These are phyloP conservation scores for Drosophila bifasciata DNA, from an alignment of 1,140 invertebrate species.

Conservation along the genomic window DNA sequence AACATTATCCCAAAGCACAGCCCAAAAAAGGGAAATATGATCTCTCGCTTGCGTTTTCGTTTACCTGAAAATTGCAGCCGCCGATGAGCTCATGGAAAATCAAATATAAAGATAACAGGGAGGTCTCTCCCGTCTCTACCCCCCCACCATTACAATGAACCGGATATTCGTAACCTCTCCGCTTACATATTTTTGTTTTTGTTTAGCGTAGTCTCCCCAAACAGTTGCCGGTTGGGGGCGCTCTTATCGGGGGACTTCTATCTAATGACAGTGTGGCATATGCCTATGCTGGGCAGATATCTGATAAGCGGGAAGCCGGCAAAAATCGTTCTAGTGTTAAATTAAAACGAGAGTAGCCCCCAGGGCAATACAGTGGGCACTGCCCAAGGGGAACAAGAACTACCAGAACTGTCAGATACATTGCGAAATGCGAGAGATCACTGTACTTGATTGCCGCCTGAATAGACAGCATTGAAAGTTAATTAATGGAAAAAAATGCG, in stretches of 20 bases:
- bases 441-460: constrained; percentile 47
- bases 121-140: too few relatives aligned
- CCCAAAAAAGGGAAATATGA: constrained; percentile 45
- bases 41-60: constrained; percentile 44
- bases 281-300: constrained; percentile 38
- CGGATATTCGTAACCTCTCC: constrained; percentile 39
- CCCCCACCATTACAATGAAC: constrained; percentile 14
- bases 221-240: too few relatives aligned
- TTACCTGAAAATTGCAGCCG: constrained; percentile 55
- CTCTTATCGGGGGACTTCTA: constrained; percentile 62
- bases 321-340: constrained; percentile 78
- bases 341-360: constrained; percentile 43
- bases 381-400: neutral
- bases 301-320: constrained; percentile 62
- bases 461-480: constrained; percentile 46
- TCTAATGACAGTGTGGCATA: constrained; percentile 57
- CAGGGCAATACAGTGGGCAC: neutral
- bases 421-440: constrained; percentile 1
- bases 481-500: constrained; percentile 46
- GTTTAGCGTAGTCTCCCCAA: constrained; percentile 50
- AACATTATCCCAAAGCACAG: constrained; percentile 6
- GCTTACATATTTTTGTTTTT: constrained; percentile 9
- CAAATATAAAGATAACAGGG: constrained; percentile 63
- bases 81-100: constrained; percentile 69
- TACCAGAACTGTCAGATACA: too few relatives aligned